Conservation (phyloP, 2,797 vertebrate species). For the Chrosomus eos region DNA sequence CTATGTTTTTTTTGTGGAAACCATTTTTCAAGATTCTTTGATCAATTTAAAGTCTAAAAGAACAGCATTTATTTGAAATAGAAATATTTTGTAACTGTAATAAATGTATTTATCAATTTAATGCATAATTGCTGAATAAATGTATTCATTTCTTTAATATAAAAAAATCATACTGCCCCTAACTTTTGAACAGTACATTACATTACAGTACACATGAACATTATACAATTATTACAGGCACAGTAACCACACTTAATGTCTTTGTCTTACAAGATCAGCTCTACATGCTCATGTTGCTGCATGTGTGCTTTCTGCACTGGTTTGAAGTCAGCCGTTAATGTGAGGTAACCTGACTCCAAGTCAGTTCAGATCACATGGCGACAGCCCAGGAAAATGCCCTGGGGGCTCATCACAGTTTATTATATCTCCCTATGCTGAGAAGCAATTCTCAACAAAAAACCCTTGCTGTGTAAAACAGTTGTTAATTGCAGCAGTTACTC, state of each 20-base stretch:
- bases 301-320: slow-evolving; percentile 13
- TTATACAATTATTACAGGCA: neutral
- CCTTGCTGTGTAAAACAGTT: slow-evolving; percentile 69
- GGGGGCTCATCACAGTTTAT: slow-evolving; percentile 53
- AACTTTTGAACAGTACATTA: neutral
- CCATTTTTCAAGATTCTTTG: neutral
- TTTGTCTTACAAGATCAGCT: neutral
- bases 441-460: slow-evolving; percentile 56
- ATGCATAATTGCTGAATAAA: neutral
- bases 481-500: slow-evolving; percentile 73
- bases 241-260: neutral
- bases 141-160: neutral
- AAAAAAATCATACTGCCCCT: neutral
- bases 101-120: neutral
- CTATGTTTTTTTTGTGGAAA: neutral
- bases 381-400: slow-evolving; percentile 38
- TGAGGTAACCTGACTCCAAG: slow-evolving; percentile 26
- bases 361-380: slow-evolving; percentile 44
- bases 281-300: neutral
- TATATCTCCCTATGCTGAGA: slow-evolving; percentile 49
- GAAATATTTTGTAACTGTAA: neutral
- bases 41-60: neutral
- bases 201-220: no score
- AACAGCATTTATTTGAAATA: neutral
- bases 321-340: slow-evolving; percentile 35